phyloP scores from a whole-genome alignment of 1,140 invertebrate genomes.

The Mycetomoellerius zeteki region DNA sequence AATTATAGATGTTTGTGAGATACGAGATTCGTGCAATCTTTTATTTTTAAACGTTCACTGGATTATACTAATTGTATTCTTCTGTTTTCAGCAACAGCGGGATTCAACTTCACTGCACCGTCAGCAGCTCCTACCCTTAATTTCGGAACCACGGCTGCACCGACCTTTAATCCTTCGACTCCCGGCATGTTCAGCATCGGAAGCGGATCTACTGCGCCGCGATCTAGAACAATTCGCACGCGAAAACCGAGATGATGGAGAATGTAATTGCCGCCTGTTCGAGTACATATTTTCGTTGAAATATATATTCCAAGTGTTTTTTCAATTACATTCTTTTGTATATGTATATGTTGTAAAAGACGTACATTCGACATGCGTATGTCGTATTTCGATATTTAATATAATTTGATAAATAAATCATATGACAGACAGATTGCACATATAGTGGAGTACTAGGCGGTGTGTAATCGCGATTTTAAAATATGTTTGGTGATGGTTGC shows the following conservation, averaged over 20 bases:
- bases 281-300: conserved; percentile 33
- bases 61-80: neutral
- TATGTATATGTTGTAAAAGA: conserved; percentile 4
- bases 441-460: neutral
- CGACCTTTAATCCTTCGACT: conserved; percentile 76
- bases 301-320: conserved; percentile 36
- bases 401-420: conserved; percentile 44
- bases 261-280: conserved; percentile 78
- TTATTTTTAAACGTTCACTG: neutral
- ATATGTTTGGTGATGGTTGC: conserved; percentile 37
- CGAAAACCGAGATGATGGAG: conserved; percentile 85
- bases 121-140: conserved; percentile 69
- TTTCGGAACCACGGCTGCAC: conserved; percentile 72
- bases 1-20: neutral
- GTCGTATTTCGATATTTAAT: conserved; percentile 36
- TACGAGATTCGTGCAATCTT: neutral
- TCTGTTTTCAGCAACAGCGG: conserved; percentile 61
- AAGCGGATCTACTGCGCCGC: conserved; percentile 83
- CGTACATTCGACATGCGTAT: neutral
- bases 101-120: conserved; percentile 82
- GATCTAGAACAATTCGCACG: conserved; percentile 77
- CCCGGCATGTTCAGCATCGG: conserved; percentile 86
- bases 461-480: conserved; percentile 48
- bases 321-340: conserved; percentile 37
- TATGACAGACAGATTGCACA: conserved; percentile 10